Evolutionary conservation across 2,113 vertebrate species (phyloP), one percentile per base, ranked within the genome.

Genomic region (Mustela lutreola): DNA sequence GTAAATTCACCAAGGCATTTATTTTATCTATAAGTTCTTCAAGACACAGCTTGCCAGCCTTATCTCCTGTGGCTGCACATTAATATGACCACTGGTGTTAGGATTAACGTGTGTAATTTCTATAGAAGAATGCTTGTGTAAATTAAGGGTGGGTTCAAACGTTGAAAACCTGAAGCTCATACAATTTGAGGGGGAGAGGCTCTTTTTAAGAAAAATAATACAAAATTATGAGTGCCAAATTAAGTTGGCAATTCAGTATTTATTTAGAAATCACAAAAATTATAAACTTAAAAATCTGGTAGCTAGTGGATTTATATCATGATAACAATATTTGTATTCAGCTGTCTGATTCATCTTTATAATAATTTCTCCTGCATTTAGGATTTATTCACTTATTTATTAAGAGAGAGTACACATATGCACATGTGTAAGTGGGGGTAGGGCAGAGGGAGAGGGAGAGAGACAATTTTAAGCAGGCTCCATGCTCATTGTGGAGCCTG

Each of bases 201-300:
- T 85, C 11, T 31, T 48, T 39, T 95, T 56, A 86, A 71, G 62
- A 88, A 84, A 95, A 94, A 10, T 48, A 83, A 89, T 18, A 26
- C n/a, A 58, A 82, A 78, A 16, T 31, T 58, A 70, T 58, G 8
- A 67, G n/a, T 90, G 5, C 0, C 90, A 91, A 78, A 48, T 82
- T 62, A 84, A 87, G 45, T 21, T 71, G 83, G 39, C 11, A 91
- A 82, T 39, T 83, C 21, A 94, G n/a, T 78, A 91, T 84, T 92
- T 89, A 80, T 48, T 92, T 60, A 76, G 28, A 96, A 92, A 39
- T 50, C 31, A 42, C 36, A 88, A 45, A 91, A 82, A 85, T 65
- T 94, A 71, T 1, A 36, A 53, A 50, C 6, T 53, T 83, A 26
- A 56, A 94, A 91, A 81, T 58, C 8, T 95, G 39, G 24, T 3